A percentile compares a stretch with the other conserved stretches of the same genome.
Conservation (phyloP, 1,140 invertebrate genomes). For the Aporrectodea caliginosa region DNA sequence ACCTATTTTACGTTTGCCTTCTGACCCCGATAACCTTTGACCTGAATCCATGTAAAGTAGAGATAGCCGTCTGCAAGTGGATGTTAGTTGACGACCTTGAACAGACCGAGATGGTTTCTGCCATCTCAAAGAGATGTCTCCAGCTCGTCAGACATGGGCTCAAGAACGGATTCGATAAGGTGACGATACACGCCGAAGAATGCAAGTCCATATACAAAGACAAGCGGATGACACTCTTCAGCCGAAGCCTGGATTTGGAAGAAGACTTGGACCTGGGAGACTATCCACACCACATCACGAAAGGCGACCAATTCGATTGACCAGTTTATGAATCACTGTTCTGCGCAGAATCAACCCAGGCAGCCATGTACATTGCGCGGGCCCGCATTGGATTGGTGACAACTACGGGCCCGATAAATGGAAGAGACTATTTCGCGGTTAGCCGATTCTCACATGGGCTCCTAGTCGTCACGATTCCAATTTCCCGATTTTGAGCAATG, state of each 20-base stretch:
- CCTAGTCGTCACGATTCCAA: too few species aligned
- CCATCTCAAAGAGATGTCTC: constrained; percentile 39
- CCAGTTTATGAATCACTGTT: too few species aligned
- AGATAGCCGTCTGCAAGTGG: constrained; percentile 76
- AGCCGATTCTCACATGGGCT: too few species aligned
- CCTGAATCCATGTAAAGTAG: constrained; percentile 67
- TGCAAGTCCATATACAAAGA: constrained; percentile 45
- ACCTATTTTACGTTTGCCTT: constrained; percentile 74
- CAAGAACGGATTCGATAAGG: constrained; percentile 42
- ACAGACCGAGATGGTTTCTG: constrained; percentile 32
- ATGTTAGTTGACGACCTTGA: constrained; percentile 57
- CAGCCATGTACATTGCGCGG: too few species aligned
- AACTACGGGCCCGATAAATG: too few species aligned
- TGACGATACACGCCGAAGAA: constrained; percentile 40
- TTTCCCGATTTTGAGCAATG: too few species aligned
- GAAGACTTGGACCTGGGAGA: background rate
- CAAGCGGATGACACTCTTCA: constrained; percentile 30
- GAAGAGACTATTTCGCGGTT: too few species aligned
- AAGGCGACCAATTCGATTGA: too few species aligned
- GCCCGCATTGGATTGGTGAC: too few species aligned
- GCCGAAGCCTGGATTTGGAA: background rate
- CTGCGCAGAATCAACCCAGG: too few species aligned
- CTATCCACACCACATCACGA: too few species aligned
- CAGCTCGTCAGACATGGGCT: constrained; percentile 41
- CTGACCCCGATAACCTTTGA: constrained; percentile 65